Base-by-base conservation (phyloP, 2,113 vertebrate species). In the Lamprotornis superbus region DNA sequence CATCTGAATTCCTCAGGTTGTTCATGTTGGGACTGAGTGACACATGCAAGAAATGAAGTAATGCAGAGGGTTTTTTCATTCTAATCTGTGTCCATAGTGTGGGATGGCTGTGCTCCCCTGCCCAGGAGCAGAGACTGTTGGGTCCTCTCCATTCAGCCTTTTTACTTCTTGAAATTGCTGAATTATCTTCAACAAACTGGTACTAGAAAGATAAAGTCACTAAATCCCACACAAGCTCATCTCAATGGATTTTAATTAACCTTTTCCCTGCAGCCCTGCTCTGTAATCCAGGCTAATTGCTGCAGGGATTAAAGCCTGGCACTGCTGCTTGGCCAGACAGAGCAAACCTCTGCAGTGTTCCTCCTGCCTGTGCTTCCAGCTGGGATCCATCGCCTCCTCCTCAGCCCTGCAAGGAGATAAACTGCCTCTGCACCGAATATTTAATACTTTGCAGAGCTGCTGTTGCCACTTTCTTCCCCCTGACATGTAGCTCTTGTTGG, bases 311-410 rank as follows among this genome's bases (percentile, higher is more conserved):
- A 89, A 5, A 95, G 84, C 65, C 77, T 95, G 93, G 89, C 61
- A 37, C 61, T 55, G 82, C 70, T 65, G 22, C 63, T 71, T 1
- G 4, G 65, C 40, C 82, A 40, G 75, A 42, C 1, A 53, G 35
- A 64, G 79, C 0, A 1, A 92, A 84, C 57, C 50, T 61, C 12
- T 1, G 1, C 82, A 39, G 76, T 1, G 1, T 7, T 71, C 83
- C 91, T 83, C 1, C 83, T 71, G 91, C 85, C 57, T 33, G 69
- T 17, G 86, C 83, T 68, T 64, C 82, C 96, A 97, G 95, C 95
- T 96, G 96, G 91, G 96, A 93, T 77, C 90, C 63, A 5, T 97
- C 91, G 10, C 65, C 91, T 93, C 85, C 95, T 94, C 83, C 94
- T 87, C 93, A 78, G 83, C 89, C 73, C 53, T 89, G 69, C 74